These are phyloP conservation scores for Lepilemur ruficaudatus DNA, from an alignment of 2,797 vertebrate species.

Conservation along the genomic window DNA sequence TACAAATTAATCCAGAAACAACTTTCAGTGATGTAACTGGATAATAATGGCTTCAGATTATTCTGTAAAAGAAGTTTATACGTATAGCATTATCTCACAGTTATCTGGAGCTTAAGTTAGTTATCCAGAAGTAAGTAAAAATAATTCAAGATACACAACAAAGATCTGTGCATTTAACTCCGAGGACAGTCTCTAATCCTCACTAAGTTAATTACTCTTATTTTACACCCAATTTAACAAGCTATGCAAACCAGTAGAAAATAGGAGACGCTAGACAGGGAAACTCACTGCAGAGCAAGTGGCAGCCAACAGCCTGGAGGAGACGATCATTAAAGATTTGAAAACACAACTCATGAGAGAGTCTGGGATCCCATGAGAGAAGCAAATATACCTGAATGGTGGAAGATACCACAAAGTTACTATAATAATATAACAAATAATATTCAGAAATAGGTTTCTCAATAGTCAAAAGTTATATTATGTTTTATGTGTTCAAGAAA, in stretches of 20 bases:
- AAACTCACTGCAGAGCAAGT: not conserved
- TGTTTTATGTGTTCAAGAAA: not conserved
- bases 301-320: not conserved
- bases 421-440: not conserved
- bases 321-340: not conserved
- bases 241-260: not conserved
- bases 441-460: not conserved
- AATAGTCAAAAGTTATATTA: not conserved
- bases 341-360: not conserved
- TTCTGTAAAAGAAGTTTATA: not conserved
- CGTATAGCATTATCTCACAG: not conserved
- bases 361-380: not conserved
- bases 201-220: constrained; percentile 29
- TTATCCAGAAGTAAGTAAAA: not conserved
- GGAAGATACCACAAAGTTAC: not conserved
- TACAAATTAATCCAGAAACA: not conserved
- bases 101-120: not conserved
- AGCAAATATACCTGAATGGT: not conserved
- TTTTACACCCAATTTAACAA: constrained; percentile 62
- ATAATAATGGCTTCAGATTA: not conserved
- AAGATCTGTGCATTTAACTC: not conserved
- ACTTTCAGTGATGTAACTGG: not conserved
- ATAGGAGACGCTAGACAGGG: not conserved
- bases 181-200: not conserved
- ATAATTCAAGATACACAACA: constrained; percentile 8